Base-by-base conservation (phyloP, 2,888 invertebrate species). In the Azorinus chamasolen region DNA sequence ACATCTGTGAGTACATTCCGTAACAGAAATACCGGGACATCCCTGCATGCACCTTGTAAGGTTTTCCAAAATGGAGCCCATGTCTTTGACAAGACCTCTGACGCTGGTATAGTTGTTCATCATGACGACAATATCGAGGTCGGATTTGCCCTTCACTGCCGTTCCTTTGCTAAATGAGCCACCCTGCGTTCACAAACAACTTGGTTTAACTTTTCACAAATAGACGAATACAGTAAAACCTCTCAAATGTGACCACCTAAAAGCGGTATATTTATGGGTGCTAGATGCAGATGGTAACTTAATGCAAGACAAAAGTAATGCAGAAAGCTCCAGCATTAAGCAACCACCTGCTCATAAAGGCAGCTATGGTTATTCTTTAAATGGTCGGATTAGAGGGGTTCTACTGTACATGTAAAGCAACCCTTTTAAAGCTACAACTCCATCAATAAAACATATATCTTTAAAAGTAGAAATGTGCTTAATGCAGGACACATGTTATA, bases 91-190 rank as follows among this genome's bases (percentile, higher is more conserved):
- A 0, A 72, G 12, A 10, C 4, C n/a, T 10, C 18, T n/a, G 12
- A 72, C 53, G 1, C 25, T 43, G 16, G 25, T n/a, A 20, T 45
- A 55, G 20, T 58, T 18, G n/a, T 39, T 3, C 1, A 72, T 27
- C 39, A 72, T 59, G 4, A 65, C 55, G 14, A 65, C 72, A 3
- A 72, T 39, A 25, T 72, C 72, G 2, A 46, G 46, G 20, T 72
- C 72, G 2, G 72, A 72, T 20, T 64, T 59, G 8, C 55, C 62
- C 14, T 62, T 59, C 14, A 73, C 45, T 5, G 73, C 73, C 4
- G 73, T 73, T 5, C 73, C 73, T 61, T 73, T 73, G 16, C 73
- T 61, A 2, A 73, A 51, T 10, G 73, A 73, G 2, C 68, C 73
- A 43, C 62, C 55, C 73, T 73, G 14, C 14, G 3, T 4, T 32